phyloP scores from a whole-genome alignment of 2,797 vertebrate species.

The Eremophila alpestris region DNA sequence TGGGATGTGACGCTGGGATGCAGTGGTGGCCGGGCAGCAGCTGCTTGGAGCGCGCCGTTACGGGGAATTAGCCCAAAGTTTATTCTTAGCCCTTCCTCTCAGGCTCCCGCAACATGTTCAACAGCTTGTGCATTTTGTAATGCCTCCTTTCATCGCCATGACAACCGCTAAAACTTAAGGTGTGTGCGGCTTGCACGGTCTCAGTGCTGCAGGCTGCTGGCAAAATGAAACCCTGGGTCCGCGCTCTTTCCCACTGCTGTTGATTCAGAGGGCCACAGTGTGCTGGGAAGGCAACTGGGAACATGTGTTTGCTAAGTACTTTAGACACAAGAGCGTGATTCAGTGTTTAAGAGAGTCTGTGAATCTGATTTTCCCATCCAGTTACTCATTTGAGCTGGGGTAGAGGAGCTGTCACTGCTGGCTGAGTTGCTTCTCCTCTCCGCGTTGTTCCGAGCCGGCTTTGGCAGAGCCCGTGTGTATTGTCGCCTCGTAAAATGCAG shows the following conservation, averaged over 20 bases:
- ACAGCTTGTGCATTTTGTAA: conserved; percentile 81
- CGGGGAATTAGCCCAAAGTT: conserved; percentile 74
- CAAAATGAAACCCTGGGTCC: conserved; percentile 38
- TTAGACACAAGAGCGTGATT: background rate
- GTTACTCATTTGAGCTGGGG: background rate
- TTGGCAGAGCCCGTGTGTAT: background rate
- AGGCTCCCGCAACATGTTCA: conserved; percentile 74
- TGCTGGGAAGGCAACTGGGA: conserved; percentile 16
- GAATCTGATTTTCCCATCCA: background rate
- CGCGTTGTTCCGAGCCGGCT: rapidly evolving
- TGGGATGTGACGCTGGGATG: background rate
- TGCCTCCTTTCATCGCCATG: conserved; percentile 75
- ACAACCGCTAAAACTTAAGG: conserved; percentile 79
- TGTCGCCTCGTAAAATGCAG: background rate
- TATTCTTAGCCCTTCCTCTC: conserved; percentile 77
- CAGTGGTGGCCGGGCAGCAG: conserved; percentile 35
- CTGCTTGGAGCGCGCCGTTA: conserved; percentile 37
- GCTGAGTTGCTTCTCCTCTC: background rate
- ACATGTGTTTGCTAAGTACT: conserved; percentile 24
- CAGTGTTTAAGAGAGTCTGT: background rate
- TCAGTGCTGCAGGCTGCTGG: conserved; percentile 59
- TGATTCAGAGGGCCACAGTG: conserved; percentile 1
- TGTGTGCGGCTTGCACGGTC: conserved; percentile 52
- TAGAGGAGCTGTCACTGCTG: background rate
- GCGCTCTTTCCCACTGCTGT: background rate